Evolutionary conservation across 2,113 vertebrate genomes (phyloP).

Genomic region (Lepisosteus osseus): DNA sequence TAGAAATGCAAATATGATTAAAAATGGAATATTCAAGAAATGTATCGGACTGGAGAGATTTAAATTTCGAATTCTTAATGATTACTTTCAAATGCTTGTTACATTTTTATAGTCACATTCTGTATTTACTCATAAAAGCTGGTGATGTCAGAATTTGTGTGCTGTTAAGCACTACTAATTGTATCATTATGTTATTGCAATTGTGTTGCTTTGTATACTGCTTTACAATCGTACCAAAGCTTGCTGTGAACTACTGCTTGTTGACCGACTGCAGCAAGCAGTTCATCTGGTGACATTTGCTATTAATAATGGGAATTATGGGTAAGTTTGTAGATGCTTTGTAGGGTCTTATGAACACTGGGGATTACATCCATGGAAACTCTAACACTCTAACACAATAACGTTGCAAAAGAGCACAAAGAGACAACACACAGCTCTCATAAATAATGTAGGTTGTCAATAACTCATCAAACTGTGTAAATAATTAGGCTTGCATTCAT

Average conservation of each 20-base stretch:
- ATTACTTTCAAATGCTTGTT: conserved; percentile 3
- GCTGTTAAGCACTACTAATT: no score
- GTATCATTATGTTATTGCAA: no score
- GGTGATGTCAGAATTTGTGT: no score
- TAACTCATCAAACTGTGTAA: conserved; percentile 33
- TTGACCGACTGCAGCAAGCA: not conserved
- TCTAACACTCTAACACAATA: conserved; percentile 23
- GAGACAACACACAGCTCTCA: conserved; percentile 17
- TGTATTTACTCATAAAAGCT: not conserved
- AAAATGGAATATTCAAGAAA: conserved; percentile 5
- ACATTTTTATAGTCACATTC: conserved; percentile 7
- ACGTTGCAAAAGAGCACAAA: conserved; percentile 27
- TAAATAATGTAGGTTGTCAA: conserved; percentile 24
- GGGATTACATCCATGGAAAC: conserved; percentile 39
- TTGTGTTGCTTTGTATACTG: not conserved
- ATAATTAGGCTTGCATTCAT: conserved; percentile 1
- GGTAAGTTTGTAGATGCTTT: conserved; percentile 31
- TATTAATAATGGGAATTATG: conserved; percentile 28
- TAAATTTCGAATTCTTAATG: not conserved
- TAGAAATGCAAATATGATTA: conserved; percentile 16
- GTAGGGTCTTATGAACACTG: not conserved
- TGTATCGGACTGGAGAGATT: not conserved
- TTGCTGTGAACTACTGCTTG: not conserved
- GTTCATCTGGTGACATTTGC: conserved; percentile 29
- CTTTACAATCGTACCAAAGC: no score